Conservation (phyloP, 2,113 vertebrate species). For the Corythoichthys haematopterus region DNA sequence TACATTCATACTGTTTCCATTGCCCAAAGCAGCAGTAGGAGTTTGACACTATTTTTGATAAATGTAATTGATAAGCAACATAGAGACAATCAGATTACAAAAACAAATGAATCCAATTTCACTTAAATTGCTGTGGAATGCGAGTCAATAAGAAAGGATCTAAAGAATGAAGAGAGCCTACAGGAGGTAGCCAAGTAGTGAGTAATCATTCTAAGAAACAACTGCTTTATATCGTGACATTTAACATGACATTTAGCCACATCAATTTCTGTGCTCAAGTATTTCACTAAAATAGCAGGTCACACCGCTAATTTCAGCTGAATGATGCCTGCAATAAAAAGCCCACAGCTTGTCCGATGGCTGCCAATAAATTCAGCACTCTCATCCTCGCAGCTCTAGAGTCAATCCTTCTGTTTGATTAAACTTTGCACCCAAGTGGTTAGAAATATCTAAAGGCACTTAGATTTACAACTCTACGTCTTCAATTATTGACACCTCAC, state of each 20-base stretch:
- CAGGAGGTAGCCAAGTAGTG: neutral
- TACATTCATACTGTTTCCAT: too few relatives aligned
- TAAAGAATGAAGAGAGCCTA: neutral
- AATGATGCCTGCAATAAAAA: slow-evolving; percentile 68
- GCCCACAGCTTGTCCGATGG: slow-evolving; percentile 44
- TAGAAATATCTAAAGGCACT: slow-evolving; percentile 59
- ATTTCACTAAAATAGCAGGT: slow-evolving; percentile 58
- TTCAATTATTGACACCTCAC: slow-evolving; percentile 59
- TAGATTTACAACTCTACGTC: slow-evolving; percentile 54
- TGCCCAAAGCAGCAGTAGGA: too few relatives aligned
- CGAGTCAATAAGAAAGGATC: slow-evolving; percentile 27
- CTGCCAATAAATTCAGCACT: slow-evolving; percentile 59
- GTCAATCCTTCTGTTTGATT: slow-evolving; percentile 66
- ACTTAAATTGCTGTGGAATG: slow-evolving; percentile 51
- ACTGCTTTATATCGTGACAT: slow-evolving; percentile 56
- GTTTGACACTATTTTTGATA: too few relatives aligned
- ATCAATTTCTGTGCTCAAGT: slow-evolving; percentile 56
- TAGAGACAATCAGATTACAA: slow-evolving; percentile 27
- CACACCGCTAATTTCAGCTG: slow-evolving; percentile 61
- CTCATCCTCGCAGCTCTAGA: slow-evolving; percentile 49
- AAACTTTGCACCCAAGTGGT: slow-evolving; percentile 59
- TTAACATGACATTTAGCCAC: slow-evolving; percentile 62
- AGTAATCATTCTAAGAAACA: slow-evolving; percentile 37
- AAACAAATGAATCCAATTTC: slow-evolving; percentile 66
- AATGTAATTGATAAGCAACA: neutral